Conservation (phyloP, 2,113 vertebrate species). For the Psettodes erumei region DNA sequence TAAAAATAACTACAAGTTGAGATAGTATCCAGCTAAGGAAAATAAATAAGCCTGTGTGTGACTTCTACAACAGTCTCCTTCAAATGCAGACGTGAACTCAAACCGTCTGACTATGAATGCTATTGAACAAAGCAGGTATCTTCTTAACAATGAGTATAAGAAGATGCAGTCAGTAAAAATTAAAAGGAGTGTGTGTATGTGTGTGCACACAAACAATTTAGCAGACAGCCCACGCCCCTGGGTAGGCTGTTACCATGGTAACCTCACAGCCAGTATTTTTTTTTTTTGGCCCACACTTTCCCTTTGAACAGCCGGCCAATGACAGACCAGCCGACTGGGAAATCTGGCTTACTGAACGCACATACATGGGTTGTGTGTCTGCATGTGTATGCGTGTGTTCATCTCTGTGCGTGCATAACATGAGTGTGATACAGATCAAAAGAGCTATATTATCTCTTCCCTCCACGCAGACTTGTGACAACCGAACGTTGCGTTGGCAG, state of each 20-base stretch:
- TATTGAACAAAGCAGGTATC: slow-evolving; percentile 49
- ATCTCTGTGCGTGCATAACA: slow-evolving; percentile 15
- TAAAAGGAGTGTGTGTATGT: slow-evolving; percentile 45
- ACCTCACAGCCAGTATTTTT: slow-evolving; percentile 77
- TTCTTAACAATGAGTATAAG: slow-evolving; percentile 30
- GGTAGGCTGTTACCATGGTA: slow-evolving; percentile 80
- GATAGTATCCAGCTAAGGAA: slow-evolving; percentile 30
- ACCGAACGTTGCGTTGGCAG: slow-evolving; percentile 35
- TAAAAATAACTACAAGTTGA: slow-evolving; percentile 33
- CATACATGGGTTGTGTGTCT: slow-evolving; percentile 34
- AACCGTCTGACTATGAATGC: slow-evolving; percentile 42
- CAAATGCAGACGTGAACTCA: slow-evolving; percentile 26
- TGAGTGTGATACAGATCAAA: slow-evolving; percentile 55
- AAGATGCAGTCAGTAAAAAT: slow-evolving; percentile 17
- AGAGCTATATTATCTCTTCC: slow-evolving; percentile 45
- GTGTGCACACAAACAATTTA: slow-evolving; percentile 71
- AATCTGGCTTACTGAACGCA: slow-evolving; percentile 67
- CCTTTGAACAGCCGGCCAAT: slow-evolving; percentile 80
- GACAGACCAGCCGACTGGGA: slow-evolving; percentile 76
- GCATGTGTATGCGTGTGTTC: neutral
- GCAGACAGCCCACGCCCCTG: slow-evolving; percentile 75
- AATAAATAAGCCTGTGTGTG: slow-evolving; percentile 41
- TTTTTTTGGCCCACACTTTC: slow-evolving; percentile 68
- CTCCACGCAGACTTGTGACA: slow-evolving; percentile 29
- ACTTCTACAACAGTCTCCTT: slow-evolving; percentile 34